Conservation (phyloP, 2,797 vertebrate species). For the Platyrinchus mystaceus region DNA sequence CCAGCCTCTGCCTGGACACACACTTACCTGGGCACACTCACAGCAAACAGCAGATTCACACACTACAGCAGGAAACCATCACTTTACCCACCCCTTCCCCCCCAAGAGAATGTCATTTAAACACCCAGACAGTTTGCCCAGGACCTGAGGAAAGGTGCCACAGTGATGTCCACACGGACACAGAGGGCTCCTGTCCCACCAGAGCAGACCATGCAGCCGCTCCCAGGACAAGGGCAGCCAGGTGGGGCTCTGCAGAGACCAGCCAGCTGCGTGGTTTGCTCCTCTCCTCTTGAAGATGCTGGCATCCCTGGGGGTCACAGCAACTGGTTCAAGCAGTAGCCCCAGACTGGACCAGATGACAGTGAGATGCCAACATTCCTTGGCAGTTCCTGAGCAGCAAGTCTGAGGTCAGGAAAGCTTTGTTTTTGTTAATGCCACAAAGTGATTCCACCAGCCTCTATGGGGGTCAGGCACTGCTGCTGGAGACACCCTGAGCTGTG, state of each 20-base stretch:
- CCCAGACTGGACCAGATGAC: background rate
- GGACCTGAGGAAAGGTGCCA: background rate
- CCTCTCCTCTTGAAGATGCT: background rate
- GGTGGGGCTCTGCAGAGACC: background rate
- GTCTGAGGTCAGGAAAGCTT: background rate
- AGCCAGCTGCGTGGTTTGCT: background rate
- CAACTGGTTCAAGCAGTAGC: background rate
- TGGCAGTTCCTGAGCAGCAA: background rate
- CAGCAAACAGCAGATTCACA: background rate
- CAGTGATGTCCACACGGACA: fast-evolving
- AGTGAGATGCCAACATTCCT: background rate
- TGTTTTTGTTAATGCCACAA: background rate
- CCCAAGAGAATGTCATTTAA: background rate
- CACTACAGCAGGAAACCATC: slow-evolving; percentile 24
- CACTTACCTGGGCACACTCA: slow-evolving; percentile 64
- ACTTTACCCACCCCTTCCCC: background rate
- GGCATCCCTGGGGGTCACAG: background rate
- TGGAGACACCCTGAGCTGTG: background rate
- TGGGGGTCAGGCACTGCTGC: background rate
- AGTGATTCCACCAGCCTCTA: background rate
- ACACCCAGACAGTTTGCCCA: background rate
- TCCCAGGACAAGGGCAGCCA: background rate
- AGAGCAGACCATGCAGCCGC: background rate
- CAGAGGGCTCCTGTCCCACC: background rate
- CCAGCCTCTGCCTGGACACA: slow-evolving; percentile 33